Evolutionary conservation across 2,888 invertebrate species (phyloP).

Genomic region (Trissolcus brochymenae): DNA sequence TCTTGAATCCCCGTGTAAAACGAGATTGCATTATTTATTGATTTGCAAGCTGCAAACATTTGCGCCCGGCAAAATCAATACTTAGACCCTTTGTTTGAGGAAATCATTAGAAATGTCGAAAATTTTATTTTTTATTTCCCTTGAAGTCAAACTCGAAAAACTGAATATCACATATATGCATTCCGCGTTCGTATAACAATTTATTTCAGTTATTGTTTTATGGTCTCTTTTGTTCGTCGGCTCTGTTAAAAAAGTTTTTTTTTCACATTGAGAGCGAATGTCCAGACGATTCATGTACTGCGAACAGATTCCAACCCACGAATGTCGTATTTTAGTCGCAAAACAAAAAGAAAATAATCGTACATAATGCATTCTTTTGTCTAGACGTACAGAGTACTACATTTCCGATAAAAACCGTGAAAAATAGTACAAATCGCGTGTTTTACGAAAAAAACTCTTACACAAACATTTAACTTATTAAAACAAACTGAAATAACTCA

Average conservation of each 20-base stretch:
- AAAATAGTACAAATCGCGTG: not conserved
- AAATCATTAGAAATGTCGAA: not conserved
- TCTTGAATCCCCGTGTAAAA: slow-evolving; percentile 20
- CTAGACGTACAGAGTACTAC: slow-evolving; percentile 16
- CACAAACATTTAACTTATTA: too few species aligned
- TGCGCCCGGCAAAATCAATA: slow-evolving; percentile 16
- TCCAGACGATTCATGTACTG: slow-evolving; percentile 31
- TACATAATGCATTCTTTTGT: slow-evolving; percentile 36
- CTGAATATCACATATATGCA: too few species aligned
- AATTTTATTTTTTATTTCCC: not conserved
- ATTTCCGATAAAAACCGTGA: slow-evolving; percentile 13
- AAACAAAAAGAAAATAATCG: slow-evolving; percentile 33
- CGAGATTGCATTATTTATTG: slow-evolving; percentile 32
- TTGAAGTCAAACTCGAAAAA: too few species aligned
- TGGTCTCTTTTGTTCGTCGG: not conserved
- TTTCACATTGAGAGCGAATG: slow-evolving; percentile 29
- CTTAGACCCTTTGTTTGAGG: not conserved
- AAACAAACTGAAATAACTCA: too few species aligned
- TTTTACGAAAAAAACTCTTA: not conserved
- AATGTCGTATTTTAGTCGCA: slow-evolving; percentile 31
- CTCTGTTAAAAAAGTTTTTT: slow-evolving; percentile 13
- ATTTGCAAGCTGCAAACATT: slow-evolving; percentile 27
- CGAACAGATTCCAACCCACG: slow-evolving; percentile 19
- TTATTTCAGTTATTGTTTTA: not conserved
- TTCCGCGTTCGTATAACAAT: too few species aligned